phyloP scores from a whole-genome alignment of 2,113 vertebrate species.

The Poeciliopsis turrubarensis region DNA sequence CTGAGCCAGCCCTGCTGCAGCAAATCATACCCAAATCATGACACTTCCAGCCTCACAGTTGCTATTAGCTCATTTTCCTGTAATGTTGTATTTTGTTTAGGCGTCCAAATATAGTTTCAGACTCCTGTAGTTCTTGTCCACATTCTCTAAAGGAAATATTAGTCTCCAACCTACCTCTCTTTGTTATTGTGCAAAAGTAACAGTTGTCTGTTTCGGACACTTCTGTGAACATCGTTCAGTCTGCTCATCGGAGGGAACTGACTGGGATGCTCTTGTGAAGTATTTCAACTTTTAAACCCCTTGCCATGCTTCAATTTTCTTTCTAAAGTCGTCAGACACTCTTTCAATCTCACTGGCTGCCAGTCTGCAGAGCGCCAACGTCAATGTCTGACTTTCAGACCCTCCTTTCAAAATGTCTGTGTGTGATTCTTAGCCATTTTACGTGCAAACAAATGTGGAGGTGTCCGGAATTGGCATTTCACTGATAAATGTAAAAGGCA shows the following conservation, averaged over 20 bases:
- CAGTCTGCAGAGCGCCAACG: background rate
- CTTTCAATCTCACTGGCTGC: background rate
- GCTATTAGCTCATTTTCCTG: background rate
- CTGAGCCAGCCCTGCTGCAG: background rate
- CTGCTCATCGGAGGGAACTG: background rate
- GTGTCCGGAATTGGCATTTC: background rate
- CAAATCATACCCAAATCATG: background rate
- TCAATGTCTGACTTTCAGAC: background rate
- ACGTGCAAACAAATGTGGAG: background rate
- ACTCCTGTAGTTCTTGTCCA: background rate
- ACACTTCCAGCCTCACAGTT: background rate
- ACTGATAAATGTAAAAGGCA: background rate
- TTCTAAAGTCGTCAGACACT: background rate
- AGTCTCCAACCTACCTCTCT: background rate
- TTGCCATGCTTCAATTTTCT: background rate
- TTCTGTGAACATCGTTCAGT: background rate
- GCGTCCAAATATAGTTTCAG: background rate
- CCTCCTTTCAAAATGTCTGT: background rate
- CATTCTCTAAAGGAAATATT: background rate
- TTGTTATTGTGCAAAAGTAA: background rate
- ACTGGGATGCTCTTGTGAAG: background rate
- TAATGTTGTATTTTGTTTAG: background rate
- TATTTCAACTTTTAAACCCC: background rate
- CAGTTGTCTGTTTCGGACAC: background rate
- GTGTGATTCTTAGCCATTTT: background rate